These are phyloP conservation scores for Sinella curviseta DNA, from an alignment of 1,140 invertebrate genomes.

Conservation along the genomic window DNA sequence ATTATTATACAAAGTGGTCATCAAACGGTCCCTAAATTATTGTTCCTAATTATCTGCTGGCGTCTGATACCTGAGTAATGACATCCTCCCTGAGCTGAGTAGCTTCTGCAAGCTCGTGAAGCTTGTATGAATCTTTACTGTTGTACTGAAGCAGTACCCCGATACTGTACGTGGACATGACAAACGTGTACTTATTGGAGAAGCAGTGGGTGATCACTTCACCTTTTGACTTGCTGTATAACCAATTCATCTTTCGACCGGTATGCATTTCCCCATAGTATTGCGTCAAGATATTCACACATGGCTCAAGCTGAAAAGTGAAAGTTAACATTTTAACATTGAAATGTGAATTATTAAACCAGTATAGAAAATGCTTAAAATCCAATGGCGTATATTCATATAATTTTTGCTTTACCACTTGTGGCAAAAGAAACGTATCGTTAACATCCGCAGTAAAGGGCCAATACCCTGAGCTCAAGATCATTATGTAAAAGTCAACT, in stretches of 20 bases:
- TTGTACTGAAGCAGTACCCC: constrained; percentile 18
- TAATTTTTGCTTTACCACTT: constrained; percentile 5
- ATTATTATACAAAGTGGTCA: neutral
- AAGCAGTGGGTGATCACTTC: neutral
- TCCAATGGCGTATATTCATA: neutral
- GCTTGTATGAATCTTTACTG: neutral
- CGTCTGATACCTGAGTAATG: constrained; percentile 68
- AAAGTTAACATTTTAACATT: neutral
- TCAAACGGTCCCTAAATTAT: constrained; percentile 11
- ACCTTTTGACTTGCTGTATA: constrained; percentile 17
- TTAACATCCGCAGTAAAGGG: constrained; percentile 75
- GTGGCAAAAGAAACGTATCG: neutral
- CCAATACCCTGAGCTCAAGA: constrained; percentile 95
- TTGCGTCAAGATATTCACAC: neutral
- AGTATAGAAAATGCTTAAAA: neutral
- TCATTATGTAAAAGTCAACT: constrained; percentile 92
- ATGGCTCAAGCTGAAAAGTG: constrained; percentile 3
- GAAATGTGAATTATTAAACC: neutral
- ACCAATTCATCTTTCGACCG: constrained; percentile 26
- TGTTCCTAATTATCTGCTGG: constrained; percentile 5
- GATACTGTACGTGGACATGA: neutral
- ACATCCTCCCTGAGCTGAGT: constrained; percentile 77
- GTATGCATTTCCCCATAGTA: constrained; percentile 24
- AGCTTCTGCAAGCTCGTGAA: neutral
- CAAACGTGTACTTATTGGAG: neutral